Evolutionary conservation across 2,797 vertebrate species (phyloP), one percentile per base, ranked within the genome.

Genomic region (Taeniopygia guttata): DNA sequence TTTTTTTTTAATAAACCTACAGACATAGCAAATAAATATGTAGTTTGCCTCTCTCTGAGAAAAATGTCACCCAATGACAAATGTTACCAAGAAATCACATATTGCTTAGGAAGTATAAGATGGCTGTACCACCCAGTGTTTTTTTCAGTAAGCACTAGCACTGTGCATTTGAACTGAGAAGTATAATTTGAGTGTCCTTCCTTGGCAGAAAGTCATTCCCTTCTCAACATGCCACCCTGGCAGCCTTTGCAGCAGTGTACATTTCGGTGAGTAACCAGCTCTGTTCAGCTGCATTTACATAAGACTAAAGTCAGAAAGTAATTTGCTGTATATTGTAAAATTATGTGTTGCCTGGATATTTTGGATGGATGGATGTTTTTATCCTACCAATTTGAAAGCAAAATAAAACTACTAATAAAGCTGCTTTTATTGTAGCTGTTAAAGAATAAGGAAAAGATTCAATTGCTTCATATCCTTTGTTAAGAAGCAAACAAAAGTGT

Each of bases 171-270:
- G 73, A 96, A 94, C 80, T 93, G 75, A 97, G 77, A 95, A 90
- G 56, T 89, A 67, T 98, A 97, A 98, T 95, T 72, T 96, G 81
- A 94, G 90, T 98, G 67, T 98, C 96, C 90, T 97, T 98, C 95
- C 97, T 96, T 98, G 98, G 93, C 98, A 99, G 99, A 95, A 99
- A 99, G 95, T 99, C 99, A 76, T 99, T 99, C 88, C 99, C 99
- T 26, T 99, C 99, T 62, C 99, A 99, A 97, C 99, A 99, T 32
- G 99, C 99, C 10, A 99, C 99, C 30, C 98, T 99, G 7, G 99
- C 99, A 91, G 99, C 99, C 67, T 99, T 99, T 75, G 99, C 99
- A 34, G 99, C 99, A 36, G 99, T 99, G 78, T 99, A 99, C 77
- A 97, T 99, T 97, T 99, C 99, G 70, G 99, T 99, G 97, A 99